These are phyloP conservation scores for Colletes collaris DNA, from an alignment of 2,888 invertebrate genomes.

Conservation along the genomic window DNA sequence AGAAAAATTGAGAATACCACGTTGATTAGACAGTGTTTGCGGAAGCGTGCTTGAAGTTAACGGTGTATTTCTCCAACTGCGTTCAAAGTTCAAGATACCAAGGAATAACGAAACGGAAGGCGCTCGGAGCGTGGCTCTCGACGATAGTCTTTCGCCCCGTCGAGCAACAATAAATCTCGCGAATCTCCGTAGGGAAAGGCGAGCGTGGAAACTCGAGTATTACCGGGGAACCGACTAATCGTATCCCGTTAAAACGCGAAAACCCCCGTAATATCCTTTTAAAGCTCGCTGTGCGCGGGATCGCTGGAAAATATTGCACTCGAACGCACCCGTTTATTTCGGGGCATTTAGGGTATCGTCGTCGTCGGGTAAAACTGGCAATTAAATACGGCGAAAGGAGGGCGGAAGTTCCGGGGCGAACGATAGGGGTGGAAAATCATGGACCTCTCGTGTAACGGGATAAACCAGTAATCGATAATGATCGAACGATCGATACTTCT, in stretches of 20 bases:
- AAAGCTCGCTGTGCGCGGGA: conserved; percentile 5
- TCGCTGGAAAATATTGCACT: conserved; percentile 40
- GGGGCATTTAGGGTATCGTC: conserved; percentile 20
- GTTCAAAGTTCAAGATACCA: background rate
- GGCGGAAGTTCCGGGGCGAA: background rate
- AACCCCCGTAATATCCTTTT: conserved; percentile 28
- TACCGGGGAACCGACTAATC: conserved; percentile 21
- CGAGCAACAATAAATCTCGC: conserved; percentile 28
- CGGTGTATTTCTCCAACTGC: too few species aligned
- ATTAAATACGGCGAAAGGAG: conserved; percentile 38
- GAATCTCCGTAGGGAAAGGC: background rate
- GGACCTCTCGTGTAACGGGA: too few species aligned
- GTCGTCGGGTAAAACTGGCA: conserved; percentile 12
- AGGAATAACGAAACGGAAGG: conserved; percentile 2
- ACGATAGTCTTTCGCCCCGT: background rate
- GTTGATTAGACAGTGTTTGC: too few species aligned
- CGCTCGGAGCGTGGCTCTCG: background rate
- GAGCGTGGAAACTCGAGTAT: background rate
- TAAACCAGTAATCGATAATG: too few species aligned
- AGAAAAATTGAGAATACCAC: too few species aligned
- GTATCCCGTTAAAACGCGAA: conserved; percentile 39
- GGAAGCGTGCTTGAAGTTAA: too few species aligned
- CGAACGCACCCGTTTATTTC: conserved; percentile 33
- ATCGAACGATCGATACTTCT: too few species aligned
- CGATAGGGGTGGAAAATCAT: conserved; percentile 13